Evolutionary conservation across 2,797 vertebrate genomes (phyloP), one percentile per base, ranked within the genome.

Genomic region (Sebastes oblongus): DNA sequence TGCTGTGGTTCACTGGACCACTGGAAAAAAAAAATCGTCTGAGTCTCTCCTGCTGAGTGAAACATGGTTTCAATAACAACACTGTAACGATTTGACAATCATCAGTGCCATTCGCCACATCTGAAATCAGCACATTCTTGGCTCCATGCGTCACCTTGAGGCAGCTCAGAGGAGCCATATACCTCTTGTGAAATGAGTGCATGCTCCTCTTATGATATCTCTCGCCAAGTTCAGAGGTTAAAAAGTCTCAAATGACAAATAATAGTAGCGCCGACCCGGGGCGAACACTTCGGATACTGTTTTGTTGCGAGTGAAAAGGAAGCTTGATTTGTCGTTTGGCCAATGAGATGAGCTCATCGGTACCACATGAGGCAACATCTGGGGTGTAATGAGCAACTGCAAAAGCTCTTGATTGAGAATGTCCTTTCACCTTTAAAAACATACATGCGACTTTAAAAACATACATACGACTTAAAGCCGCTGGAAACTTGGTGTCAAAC

Each of bases 41-140:
- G 74, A 66, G 73, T 71, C 87, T 84, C 91, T 87, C 88, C 88
- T 86, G 83, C 90, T 24, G 84, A 88, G 90, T 50, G 86, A 92
- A 93, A 91, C 89, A 82, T 95, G 93, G 88, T 94, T 94, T 91
- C 86, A 94, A 95, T 94, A 93, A 94, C 80, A 91, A 80, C 85
- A 69, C 84, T 91, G 83, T 83, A 89, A 86, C 73, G 29, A 91
- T 89, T 91, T 89, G 92, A 93, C 92, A 91, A 77, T 91, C 89
- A 87, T 91, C 90, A 80, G 77, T 85, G 86, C 91, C 89, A 89
- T 90, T 94, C 83, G 78, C 93, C 92, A 94, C 94, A 93, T 94
- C 91, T 93, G 82, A 95, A 93, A 91, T 89, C 92, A 88, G 84
- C 89, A 84, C 86, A 93, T 93, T 93, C 91, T 91, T 88, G 78